A percentile compares a stretch with the other conserved stretches of the same genome.
Conservation (phyloP, 1,140 invertebrate species). For the Samia ricini region DNA sequence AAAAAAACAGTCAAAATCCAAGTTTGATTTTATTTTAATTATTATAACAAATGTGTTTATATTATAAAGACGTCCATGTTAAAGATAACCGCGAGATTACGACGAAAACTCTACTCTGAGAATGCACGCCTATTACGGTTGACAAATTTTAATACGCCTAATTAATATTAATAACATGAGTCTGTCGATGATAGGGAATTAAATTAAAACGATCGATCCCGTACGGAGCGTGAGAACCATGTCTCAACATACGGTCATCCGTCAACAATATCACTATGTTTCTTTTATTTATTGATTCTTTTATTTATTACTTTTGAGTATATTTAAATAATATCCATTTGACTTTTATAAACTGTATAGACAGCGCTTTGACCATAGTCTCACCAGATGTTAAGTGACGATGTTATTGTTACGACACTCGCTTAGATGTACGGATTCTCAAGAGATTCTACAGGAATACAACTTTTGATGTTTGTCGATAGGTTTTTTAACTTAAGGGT, state of each 20-base stretch:
- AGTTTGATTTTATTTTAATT: neutral
- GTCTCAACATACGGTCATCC: neutral
- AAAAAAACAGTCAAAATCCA: neutral
- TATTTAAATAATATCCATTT: too few species aligned
- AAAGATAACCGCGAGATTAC: neutral
- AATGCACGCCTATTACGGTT: slow-evolving; percentile 4
- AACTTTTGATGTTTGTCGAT: too few species aligned
- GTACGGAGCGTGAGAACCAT: neutral
- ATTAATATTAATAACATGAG: slow-evolving; percentile 9
- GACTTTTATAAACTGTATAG: too few species aligned
- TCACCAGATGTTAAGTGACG: too few species aligned
- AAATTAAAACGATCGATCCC: neutral
- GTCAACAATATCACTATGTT: neutral
- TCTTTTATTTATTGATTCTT: neutral
- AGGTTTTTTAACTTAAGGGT: too few species aligned
- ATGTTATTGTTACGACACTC: too few species aligned
- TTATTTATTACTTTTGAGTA: neutral
- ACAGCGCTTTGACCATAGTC: too few species aligned
- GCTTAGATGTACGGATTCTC: too few species aligned
- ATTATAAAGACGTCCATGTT: neutral
- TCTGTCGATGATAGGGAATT: neutral
- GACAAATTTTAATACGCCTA: slow-evolving; percentile 9
- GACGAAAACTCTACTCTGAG: neutral
- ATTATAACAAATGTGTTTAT: neutral
- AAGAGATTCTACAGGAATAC: too few species aligned